Evolutionary conservation across 2,113 vertebrate genomes (phyloP), one percentile per base, ranked within the genome.

Genomic region (Paratilapia polleni): DNA sequence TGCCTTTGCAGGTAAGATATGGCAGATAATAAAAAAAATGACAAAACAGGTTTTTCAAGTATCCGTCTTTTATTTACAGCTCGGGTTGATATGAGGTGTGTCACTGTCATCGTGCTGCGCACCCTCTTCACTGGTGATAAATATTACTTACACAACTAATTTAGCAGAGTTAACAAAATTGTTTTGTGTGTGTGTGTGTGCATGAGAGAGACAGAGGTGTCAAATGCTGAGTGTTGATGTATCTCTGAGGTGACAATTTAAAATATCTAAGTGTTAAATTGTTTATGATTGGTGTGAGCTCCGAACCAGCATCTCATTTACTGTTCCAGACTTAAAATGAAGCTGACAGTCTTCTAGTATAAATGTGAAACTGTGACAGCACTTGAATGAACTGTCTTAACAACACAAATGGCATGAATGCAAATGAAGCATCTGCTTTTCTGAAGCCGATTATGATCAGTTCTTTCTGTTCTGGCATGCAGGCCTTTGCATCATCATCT

Each of bases 401-500:
- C 70, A 77, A 56, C 20, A 80, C 22, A 60, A 80, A 52, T 54
- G 9, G 13, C 57, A 31, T 43, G 11, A 75, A 64, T 56, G 58
- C 22, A 36, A 57, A 77, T 68, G 20, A 58, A 78, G 49, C 70
- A 56, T 80, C 63, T 83, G 77, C 52, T 90, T 62, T 88, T 31
- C 24, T 3, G 19, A 15, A 77, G 26, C 38, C 19, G 6, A 34
- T 58, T 87, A 54, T 49, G 78, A 47, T 19, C 26, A 3, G 1
- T 36, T 28, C 5, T 87, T 12, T 77, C 47, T 62, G n/a, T 87
- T 85, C 76, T 58, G 66, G 15, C 47, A 43, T 20, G 1, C 94
- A 99, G 98, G 98, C 6, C 96, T 99, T 28, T 99, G 98, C 91
- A 97, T 97, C 91, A 95, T 99, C 85, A 98, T 99, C 84, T 99